These are phyloP conservation scores for Morone chrysops DNA, from an alignment of 2,113 vertebrate genomes.

Conservation along the genomic window DNA sequence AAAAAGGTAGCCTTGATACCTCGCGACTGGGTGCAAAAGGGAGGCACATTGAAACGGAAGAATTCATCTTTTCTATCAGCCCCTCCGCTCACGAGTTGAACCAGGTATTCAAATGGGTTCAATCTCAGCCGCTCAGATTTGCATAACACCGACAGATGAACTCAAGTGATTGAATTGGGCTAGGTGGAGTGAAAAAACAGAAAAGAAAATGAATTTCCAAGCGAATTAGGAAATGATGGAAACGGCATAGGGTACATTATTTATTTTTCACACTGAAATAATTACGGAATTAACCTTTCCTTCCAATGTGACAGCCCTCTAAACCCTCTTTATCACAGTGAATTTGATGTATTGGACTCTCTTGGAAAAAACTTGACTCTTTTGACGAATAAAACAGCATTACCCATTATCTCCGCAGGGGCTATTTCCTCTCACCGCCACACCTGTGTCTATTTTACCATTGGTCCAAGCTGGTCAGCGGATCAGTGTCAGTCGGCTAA, in stretches of 20 bases:
- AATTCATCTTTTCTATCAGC: slow-evolving; percentile 80
- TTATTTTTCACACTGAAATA: slow-evolving; percentile 80
- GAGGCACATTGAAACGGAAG: slow-evolving; percentile 79
- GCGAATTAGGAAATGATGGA: slow-evolving; percentile 78
- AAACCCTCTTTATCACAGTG: slow-evolving; percentile 69
- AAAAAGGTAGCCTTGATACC: slow-evolving; percentile 85
- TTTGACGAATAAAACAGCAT: slow-evolving; percentile 51
- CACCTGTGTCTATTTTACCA: not conserved
- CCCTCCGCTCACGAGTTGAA: slow-evolving; percentile 73
- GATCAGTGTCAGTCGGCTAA: slow-evolving; percentile 7
- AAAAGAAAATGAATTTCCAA: slow-evolving; percentile 79
- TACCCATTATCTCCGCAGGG: slow-evolving; percentile 27
- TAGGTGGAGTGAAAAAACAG: slow-evolving; percentile 66
- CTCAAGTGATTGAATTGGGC: slow-evolving; percentile 84
- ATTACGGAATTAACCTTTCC: slow-evolving; percentile 78
- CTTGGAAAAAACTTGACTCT: slow-evolving; percentile 56
- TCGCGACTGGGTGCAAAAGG: slow-evolving; percentile 71
- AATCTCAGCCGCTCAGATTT: slow-evolving; percentile 81
- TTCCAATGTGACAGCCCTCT: slow-evolving; percentile 60
- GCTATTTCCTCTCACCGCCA: slow-evolving; percentile 26
- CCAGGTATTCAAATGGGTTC: slow-evolving; percentile 82
- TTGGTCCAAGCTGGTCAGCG: slow-evolving; percentile 44
- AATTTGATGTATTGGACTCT: slow-evolving; percentile 65
- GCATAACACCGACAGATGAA: slow-evolving; percentile 83
- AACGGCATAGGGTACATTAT: slow-evolving; percentile 75